Evolutionary conservation across 2,797 vertebrate genomes (phyloP), one percentile per base, ranked within the genome.

Genomic region (Muraenolepis orangiensis): DNA sequence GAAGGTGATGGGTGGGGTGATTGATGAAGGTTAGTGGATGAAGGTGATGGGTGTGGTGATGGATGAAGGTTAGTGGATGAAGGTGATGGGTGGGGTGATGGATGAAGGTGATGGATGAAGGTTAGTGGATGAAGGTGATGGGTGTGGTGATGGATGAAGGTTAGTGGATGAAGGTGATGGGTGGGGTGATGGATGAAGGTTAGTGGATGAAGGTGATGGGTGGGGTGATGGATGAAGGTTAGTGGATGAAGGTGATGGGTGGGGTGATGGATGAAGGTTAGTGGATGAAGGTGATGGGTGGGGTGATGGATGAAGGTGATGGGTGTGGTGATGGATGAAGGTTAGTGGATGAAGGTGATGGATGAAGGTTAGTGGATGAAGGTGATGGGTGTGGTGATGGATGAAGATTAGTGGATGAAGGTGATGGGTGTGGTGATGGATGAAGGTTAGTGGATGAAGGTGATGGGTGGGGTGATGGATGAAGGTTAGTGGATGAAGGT

Each of bases 401-500:
- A 42, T 64, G 75, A 85, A 85, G 81, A 81, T 82, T 82, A 79
- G 73, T n/a, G n/a, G n/a, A n/a, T n/a, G n/a, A n/a, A 12, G 77
- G 82, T 78, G 77, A 81, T 76, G 36, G 69, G 32, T 74, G 42
- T 61, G n/a, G n/a, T n/a, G 72, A 46, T 78, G 77, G 77, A 42
- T 64, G 75, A 85, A 85, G 81, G 83, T 82, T 82, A 79, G 73
- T n/a, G n/a, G n/a, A n/a, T n/a, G n/a, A n/a, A 12, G 77, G 82
- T 78, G 77, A 81, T 76, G 36, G 69, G 32, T 74, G 42, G 42
- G n/a, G n/a, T n/a, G 72, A 46, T 78, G 77, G 77, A 42, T 64
- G 75, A 85, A 85, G 81, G 83, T 82, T 82, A 79, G 73, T n/a
- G n/a, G n/a, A n/a, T n/a, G n/a, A n/a, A 12, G 77, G 82, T 78